Conservation (phyloP, 2,113 vertebrate species). For the Peromyscus maniculatus region DNA sequence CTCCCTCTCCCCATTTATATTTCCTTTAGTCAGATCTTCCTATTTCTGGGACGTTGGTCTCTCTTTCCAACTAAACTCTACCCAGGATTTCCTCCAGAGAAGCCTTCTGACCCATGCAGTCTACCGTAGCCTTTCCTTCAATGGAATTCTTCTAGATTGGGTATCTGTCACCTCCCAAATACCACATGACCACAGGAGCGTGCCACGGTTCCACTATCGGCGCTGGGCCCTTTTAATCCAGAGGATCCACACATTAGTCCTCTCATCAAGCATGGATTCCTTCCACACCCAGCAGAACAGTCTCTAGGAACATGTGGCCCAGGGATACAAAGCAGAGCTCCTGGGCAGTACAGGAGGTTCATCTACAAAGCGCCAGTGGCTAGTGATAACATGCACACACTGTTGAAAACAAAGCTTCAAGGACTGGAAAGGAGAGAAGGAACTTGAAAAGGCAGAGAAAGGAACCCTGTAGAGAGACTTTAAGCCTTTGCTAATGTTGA, state of each 20-base stretch:
- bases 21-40: not conserved
- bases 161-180: accelerated
- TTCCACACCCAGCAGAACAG: no score
- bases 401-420: not conserved
- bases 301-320: accelerated
- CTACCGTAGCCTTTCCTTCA: accelerated
- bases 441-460: not conserved
- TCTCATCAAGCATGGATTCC: not conserved
- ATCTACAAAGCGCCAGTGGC: not conserved
- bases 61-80: not conserved
- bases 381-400: accelerated
- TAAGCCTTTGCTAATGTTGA: not conserved
- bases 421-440: no score
- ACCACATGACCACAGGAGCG: accelerated
- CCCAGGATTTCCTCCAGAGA: accelerated
- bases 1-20: no score
- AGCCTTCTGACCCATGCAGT: not conserved
- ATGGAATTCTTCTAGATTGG: not conserved
- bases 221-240: not conserved
- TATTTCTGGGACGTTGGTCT: not conserved
- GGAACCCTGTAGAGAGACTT: not conserved
- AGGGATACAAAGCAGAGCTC: accelerated
- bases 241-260: not conserved
- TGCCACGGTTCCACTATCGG: accelerated
- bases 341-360: accelerated